Evolutionary conservation across 1,140 invertebrate species (phyloP).

Genomic region (Nautilus pompilius): DNA sequence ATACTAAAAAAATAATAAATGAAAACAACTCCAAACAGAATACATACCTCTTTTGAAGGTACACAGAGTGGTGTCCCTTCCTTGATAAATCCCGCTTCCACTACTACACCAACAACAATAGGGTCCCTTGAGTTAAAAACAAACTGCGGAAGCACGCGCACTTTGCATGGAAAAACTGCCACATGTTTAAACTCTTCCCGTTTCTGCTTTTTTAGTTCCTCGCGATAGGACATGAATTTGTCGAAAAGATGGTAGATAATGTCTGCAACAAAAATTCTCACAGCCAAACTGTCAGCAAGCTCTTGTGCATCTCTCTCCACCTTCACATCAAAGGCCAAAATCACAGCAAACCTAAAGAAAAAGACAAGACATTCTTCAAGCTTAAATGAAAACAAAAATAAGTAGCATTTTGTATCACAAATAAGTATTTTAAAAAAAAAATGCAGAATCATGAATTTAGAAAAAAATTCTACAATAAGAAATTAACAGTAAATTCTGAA

Average conservation of each 20-base stretch:
- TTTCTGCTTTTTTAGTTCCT: conserved; percentile 89
- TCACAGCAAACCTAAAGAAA: conserved; percentile 81
- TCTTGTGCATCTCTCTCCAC: conserved; percentile 97
- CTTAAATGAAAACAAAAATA: too few species aligned
- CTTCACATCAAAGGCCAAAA: conserved; percentile 99
- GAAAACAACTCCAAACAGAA: too few species aligned
- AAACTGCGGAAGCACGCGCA: conserved; percentile 82
- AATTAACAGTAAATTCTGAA: too few species aligned
- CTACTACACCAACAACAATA: conserved; percentile 92
- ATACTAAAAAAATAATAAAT: too few species aligned
- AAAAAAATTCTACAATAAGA: too few species aligned
- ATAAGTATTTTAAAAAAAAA: too few species aligned
- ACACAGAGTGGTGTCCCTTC: conserved; percentile 97
- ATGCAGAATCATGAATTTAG: too few species aligned
- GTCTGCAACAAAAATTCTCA: conserved; percentile 98
- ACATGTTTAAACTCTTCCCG: conserved; percentile 89
- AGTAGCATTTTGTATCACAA: too few species aligned
- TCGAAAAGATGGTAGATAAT: conserved; percentile 99
- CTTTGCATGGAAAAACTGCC: conserved; percentile 97
- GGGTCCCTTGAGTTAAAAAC: conserved; percentile 98
- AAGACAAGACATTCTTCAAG: conserved; percentile 9
- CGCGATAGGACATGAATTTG: conserved; percentile 90
- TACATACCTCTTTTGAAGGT: conserved; percentile 76
- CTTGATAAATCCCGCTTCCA: conserved; percentile 93
- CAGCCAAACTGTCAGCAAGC: conserved; percentile 87